Evolutionary conservation across 2,113 vertebrate genomes (phyloP).

Genomic region (Oxygymnocypris stewartii): DNA sequence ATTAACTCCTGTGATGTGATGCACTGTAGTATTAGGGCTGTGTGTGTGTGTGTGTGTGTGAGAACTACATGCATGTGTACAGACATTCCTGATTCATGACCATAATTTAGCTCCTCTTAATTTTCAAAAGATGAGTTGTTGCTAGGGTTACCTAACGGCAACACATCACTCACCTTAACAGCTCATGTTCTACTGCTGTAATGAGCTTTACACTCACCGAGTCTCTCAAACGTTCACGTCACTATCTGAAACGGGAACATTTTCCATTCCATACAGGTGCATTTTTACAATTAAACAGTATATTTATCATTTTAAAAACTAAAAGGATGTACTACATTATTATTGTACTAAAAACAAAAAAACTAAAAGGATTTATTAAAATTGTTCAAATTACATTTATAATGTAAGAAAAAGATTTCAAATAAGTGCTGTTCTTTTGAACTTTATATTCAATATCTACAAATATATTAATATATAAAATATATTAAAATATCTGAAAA

Average conservation of each 20-base stretch:
- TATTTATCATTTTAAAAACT: not conserved
- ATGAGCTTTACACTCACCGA: conserved; percentile 15
- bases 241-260: not conserved
- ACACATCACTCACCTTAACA: conserved; percentile 50
- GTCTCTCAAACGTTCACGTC: not conserved
- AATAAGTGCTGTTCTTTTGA: too few relatives aligned
- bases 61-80: conserved; percentile 8
- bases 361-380: too few relatives aligned
- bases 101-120: conserved; percentile 40
- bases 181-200: conserved; percentile 32
- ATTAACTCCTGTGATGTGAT: conserved; percentile 25
- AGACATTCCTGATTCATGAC: conserved; percentile 51
- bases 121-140: conserved; percentile 46
- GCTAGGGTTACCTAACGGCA: conserved; percentile 43
- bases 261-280: not conserved
- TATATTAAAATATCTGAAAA: too few relatives aligned
- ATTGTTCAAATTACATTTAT: too few relatives aligned
- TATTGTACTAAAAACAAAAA: too few relatives aligned
- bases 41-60: conserved; percentile 4
- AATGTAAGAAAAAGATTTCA: too few relatives aligned
- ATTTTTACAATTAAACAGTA: not conserved
- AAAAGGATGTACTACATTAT: not conserved
- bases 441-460: too few relatives aligned
- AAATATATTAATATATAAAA: too few relatives aligned
- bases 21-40: not conserved